phyloP scores from a whole-genome alignment of 2,797 vertebrate genomes.

The Diceros bicornis region DNA sequence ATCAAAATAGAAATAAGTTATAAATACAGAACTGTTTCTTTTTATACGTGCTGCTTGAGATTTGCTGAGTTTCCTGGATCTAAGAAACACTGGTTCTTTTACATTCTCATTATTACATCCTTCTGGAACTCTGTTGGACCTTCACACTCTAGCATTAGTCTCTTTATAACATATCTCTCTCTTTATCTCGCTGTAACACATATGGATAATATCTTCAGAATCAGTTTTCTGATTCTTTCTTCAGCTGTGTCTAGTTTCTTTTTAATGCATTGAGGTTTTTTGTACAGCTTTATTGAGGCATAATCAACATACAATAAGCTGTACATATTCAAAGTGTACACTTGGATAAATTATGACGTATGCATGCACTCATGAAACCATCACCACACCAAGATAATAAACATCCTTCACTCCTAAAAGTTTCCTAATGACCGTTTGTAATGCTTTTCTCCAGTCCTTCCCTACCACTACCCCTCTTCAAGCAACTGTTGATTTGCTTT shows the following conservation, averaged over 20 bases:
- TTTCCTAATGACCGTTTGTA: neutral
- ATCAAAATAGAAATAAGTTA: conserved; percentile 15
- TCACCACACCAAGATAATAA: neutral
- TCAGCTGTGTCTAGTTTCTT: conserved; percentile 8
- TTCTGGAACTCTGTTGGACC: neutral
- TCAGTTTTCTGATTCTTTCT: neutral
- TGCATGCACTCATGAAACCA: conserved; percentile 19
- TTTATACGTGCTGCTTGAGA: conserved; percentile 7
- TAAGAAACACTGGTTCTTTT: conserved; percentile 40
- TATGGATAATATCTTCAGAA: neutral
- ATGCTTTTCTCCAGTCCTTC: neutral
- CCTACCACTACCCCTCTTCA: neutral
- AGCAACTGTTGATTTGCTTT: neutral
- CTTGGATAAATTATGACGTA: neutral
- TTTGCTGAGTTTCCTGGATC: conserved; percentile 35
- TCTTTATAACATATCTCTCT: neutral
- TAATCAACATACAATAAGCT: conserved; percentile 40
- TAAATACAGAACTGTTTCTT: neutral
- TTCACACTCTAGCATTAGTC: neutral
- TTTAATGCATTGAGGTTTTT: neutral
- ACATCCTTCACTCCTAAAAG: neutral
- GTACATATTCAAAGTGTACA: neutral
- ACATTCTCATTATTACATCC: neutral
- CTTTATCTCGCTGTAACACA: neutral
- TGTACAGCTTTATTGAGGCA: neutral